phyloP scores from a whole-genome alignment of 2,113 vertebrate genomes.

The Tetrax tetrax region DNA sequence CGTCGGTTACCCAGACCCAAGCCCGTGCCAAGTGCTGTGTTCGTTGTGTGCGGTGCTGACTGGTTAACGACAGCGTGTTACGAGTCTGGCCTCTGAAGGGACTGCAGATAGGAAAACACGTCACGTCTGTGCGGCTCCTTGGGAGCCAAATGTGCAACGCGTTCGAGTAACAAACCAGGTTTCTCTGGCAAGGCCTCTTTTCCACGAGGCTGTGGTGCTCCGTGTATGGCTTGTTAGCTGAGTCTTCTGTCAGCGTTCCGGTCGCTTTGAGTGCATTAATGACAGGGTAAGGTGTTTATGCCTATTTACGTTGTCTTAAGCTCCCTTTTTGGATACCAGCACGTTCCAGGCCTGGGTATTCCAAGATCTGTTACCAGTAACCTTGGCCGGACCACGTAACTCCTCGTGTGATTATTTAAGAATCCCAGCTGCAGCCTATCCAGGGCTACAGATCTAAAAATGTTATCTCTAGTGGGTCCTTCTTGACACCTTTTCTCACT shows the following conservation, averaged over 20 bases:
- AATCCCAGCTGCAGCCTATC: neutral
- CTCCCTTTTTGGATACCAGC: neutral
- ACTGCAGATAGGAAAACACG: neutral
- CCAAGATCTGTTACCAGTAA: neutral
- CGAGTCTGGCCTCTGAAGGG: neutral
- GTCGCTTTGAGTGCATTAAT: neutral
- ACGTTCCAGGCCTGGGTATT: neutral
- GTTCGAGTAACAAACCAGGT: no score
- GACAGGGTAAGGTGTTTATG: neutral
- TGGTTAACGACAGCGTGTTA: neutral
- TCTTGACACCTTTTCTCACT: neutral
- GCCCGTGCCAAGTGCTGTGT: no score
- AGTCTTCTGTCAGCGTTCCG: neutral
- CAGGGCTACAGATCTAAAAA: neutral
- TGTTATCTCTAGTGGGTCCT: neutral
- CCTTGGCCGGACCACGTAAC: neutral
- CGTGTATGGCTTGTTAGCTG: accelerated
- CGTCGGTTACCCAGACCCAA: accelerated
- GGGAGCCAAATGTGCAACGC: neutral
- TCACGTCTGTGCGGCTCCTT: neutral
- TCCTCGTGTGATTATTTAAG: neutral
- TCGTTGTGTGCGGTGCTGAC: neutral
- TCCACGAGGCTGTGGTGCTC: neutral
- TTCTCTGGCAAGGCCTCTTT: neutral
- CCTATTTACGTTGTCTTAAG: no score